Evolutionary conservation across 2,113 vertebrate genomes (phyloP).

Genomic region (Hemiprocne comata): DNA sequence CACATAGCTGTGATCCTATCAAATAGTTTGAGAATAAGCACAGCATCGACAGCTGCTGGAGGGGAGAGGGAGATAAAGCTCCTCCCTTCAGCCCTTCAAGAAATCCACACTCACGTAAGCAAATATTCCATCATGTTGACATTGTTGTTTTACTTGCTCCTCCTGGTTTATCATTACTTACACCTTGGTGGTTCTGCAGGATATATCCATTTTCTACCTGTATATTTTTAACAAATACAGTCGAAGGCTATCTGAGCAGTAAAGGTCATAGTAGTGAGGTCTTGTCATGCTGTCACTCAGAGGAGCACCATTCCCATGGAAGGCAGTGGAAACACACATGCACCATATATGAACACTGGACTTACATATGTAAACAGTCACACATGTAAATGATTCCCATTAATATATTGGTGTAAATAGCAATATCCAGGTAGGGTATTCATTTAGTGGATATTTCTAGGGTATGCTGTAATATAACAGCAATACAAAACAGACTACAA

Average conservation of each 20-base stretch:
- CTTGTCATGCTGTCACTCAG: not conserved
- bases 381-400: not conserved
- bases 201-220: not conserved
- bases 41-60: accelerated
- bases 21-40: not conserved
- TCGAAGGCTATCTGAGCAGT: not conserved
- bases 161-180: not conserved
- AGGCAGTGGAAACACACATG: not conserved
- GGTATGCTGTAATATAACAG: not conserved
- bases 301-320: not conserved
- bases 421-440: not conserved
- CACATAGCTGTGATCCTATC: not conserved
- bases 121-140: not conserved
- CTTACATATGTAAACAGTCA: not conserved
- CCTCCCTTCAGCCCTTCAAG: not conserved
- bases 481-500: not conserved
- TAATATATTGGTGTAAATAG: not conserved
- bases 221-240: not conserved
- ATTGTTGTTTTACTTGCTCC: not conserved
- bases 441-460: not conserved
- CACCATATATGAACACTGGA: not conserved
- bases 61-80: not conserved
- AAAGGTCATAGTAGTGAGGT: not conserved
- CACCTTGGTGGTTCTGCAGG: not conserved
- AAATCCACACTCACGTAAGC: not conserved